Conservation (phyloP, 2,888 invertebrate genomes). For the Drosophila robusta region DNA sequence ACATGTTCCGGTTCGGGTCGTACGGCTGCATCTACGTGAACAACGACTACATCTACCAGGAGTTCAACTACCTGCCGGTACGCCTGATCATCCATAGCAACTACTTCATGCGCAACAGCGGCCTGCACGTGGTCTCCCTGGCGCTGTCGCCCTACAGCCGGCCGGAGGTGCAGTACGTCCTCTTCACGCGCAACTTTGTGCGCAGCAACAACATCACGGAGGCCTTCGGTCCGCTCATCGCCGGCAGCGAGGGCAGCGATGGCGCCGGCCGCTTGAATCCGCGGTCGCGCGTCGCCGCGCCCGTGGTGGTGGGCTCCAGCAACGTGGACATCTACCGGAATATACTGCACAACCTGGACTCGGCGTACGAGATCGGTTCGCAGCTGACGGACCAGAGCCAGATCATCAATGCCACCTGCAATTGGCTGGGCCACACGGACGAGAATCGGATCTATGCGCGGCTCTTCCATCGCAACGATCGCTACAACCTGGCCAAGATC, state of each 20-base stretch:
- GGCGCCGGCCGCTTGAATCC: constrained; percentile 91
- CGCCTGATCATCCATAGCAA: constrained; percentile 92
- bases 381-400: constrained; percentile 97
- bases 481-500: constrained; percentile 97
- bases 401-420: constrained; percentile 96
- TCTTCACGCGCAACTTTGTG: constrained; percentile 95
- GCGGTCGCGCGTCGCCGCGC: constrained; percentile 96
- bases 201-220: constrained; percentile 94
- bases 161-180: constrained; percentile 91
- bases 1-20: constrained; percentile 93
- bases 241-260: constrained; percentile 82
- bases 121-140: constrained; percentile 94
- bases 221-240: constrained; percentile 89
- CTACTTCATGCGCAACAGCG: constrained; percentile 94
- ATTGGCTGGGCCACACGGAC: constrained; percentile 94
- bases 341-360: constrained; percentile 95
- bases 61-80: constrained; percentile 91
- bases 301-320: constrained; percentile 95
- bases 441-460: constrained; percentile 91
- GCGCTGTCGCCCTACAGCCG: constrained; percentile 95
- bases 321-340: constrained; percentile 96
- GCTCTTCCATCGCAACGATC: constrained; percentile 93
- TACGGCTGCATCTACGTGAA: constrained; percentile 94
- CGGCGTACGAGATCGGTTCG: constrained; percentile 97
- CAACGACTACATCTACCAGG: constrained; percentile 90